These are phyloP conservation scores for Smithornis capensis DNA, from an alignment of 2,113 vertebrate genomes.

Conservation along the genomic window DNA sequence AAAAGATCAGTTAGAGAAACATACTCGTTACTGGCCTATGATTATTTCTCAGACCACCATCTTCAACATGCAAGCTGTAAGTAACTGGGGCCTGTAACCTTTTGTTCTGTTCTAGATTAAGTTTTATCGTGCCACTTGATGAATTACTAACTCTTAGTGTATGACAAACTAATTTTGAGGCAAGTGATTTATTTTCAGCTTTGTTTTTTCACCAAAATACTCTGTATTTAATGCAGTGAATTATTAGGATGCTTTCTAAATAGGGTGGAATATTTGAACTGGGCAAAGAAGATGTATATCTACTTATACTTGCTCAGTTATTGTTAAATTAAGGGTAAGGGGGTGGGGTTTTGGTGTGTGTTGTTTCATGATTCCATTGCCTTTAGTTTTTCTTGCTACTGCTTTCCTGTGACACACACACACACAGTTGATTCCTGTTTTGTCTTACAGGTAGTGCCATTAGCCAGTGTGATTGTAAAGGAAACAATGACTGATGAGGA, in stretches of 20 bases:
- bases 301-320: neutral
- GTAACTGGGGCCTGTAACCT: conserved; percentile 35
- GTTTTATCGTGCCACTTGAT: neutral
- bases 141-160: neutral
- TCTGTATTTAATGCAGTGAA: neutral
- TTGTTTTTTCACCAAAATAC: neutral
- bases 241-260: neutral
- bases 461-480: conserved; percentile 96
- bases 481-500: conserved; percentile 94
- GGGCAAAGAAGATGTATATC: neutral
- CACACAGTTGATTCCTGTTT: neutral
- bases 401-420: neutral
- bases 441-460: conserved; percentile 87
- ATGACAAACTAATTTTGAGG: neutral
- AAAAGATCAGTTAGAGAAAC: conserved; percentile 92
- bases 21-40: conserved; percentile 99
- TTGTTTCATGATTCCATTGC: neutral
- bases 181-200: neutral
- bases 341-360: neutral
- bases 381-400: neutral
- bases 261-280: neutral
- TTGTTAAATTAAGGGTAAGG: neutral
- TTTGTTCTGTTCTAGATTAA: neutral
- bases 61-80: conserved; percentile 99
- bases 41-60: conserved; percentile 99